Percentiles rank a stretch among this genome's conserved stretches.
phyloP scores from a whole-genome alignment of 2,113 vertebrate species.

The Catharus fuscescens region DNA sequence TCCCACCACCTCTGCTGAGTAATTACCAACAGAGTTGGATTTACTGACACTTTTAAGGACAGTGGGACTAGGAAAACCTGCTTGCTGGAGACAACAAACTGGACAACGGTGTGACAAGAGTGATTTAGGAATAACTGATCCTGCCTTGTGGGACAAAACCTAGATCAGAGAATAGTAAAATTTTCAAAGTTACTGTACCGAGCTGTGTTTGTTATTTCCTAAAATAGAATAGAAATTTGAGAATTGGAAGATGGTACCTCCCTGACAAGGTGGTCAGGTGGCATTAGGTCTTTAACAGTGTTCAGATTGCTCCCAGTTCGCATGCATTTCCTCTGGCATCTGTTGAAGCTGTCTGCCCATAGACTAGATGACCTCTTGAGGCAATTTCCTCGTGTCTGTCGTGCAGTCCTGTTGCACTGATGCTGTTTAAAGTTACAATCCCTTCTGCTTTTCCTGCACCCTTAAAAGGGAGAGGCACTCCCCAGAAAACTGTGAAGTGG shows the following conservation, averaged over 20 bases:
- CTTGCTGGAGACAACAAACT: background rate
- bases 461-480: background rate
- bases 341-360: background rate
- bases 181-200: background rate
- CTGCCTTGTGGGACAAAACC: background rate
- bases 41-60: background rate
- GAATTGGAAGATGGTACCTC: background rate
- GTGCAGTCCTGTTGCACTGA: background rate
- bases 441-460: background rate
- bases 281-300: background rate
- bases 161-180: background rate
- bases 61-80: background rate
- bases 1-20: background rate
- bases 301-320: background rate
- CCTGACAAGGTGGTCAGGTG: background rate
- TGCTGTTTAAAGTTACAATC: background rate
- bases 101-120: background rate
- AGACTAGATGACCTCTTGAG: background rate
- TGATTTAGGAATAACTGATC: background rate
- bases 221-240: background rate
- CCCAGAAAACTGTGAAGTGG: background rate
- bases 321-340: background rate
- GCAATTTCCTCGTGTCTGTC: background rate
- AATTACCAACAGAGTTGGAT: rapidly evolving
- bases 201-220: background rate